A percentile compares a stretch with the other conserved stretches of the same genome.
phyloP scores from a whole-genome alignment of 2,888 invertebrate species.

The Griposia aprilina region DNA sequence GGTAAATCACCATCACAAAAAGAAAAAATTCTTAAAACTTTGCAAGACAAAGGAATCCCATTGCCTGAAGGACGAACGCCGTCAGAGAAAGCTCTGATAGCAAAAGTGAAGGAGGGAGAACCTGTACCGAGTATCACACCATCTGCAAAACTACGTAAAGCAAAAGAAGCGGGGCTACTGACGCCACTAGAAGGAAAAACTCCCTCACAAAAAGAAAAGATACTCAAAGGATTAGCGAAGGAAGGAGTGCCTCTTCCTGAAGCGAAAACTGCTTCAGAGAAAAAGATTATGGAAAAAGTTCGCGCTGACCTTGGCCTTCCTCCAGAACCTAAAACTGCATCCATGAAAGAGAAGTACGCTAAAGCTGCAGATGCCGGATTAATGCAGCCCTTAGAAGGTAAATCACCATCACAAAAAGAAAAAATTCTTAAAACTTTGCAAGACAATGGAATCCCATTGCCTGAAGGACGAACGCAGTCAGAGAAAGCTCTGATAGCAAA shows the following conservation, averaged over 20 bases:
- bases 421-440: conserved; percentile 7
- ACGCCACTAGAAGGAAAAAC: conserved; percentile 32
- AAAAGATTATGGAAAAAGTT: neutral
- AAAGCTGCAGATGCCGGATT: conserved; percentile 13
- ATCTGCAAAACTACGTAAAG: neutral
- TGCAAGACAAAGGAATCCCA: too few relatives aligned
- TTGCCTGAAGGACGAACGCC: too few relatives aligned
- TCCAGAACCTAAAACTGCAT: conserved; percentile 13
- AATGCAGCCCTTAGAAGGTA: conserved; percentile 3
- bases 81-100: too few relatives aligned
- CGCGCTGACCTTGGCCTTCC: conserved; percentile 18
- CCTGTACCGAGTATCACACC: too few relatives aligned
- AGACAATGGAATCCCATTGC: conserved; percentile 6
- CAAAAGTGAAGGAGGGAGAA: too few relatives aligned
- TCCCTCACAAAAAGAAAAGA: conserved; percentile 12
- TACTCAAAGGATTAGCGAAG: conserved; percentile 6
- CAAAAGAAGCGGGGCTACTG: neutral
- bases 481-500: conserved; percentile 24
- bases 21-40: too few relatives aligned
- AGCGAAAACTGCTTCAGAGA: conserved; percentile 20
- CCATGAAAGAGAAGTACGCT: conserved; percentile 18
- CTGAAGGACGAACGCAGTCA: conserved; percentile 19
- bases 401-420: conserved; percentile 16
- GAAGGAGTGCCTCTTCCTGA: conserved; percentile 22
- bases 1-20: too few relatives aligned